These are phyloP conservation scores for Euphonia xanthogaster DNA, from an alignment of 2,797 vertebrate species.

Conservation along the genomic window DNA sequence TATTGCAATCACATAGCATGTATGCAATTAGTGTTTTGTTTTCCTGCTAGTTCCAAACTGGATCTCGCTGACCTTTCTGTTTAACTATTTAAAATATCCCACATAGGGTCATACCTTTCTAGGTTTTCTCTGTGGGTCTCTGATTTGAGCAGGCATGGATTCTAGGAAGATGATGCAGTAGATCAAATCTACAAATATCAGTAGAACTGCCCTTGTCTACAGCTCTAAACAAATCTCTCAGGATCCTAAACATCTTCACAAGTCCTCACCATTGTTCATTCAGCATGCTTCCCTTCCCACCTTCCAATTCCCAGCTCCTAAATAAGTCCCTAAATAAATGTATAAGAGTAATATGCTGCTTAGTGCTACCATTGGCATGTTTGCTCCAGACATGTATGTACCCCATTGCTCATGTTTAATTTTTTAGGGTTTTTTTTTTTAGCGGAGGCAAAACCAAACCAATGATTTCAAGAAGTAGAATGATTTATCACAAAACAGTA, in stretches of 20 bases:
- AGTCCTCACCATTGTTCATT: not conserved
- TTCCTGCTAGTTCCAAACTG: not conserved
- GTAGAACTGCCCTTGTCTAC: not conserved
- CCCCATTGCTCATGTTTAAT: not conserved
- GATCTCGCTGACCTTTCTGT: not conserved
- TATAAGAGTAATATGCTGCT: not conserved
- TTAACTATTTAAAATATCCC: not conserved
- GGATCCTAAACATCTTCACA: not conserved
- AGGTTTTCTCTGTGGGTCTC: not conserved
- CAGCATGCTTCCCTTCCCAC: not conserved
- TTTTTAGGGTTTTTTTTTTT: not conserved
- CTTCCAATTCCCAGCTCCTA: not conserved
- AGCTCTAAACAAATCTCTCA: not conserved
- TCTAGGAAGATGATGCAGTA: not conserved
- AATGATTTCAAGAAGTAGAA: not conserved
- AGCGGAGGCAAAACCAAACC: not conserved
- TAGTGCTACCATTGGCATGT: not conserved
- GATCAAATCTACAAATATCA: not conserved
- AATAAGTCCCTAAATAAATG: not conserved
- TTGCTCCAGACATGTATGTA: not conserved
- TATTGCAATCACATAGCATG: rapidly evolving
- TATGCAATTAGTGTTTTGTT: not conserved
- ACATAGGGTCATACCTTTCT: not conserved
- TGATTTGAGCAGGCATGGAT: not conserved
- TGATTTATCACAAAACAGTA: not conserved